Evolutionary conservation across 2,888 invertebrate genomes (phyloP), one percentile per base, ranked within the genome.

Genomic region (Harpalus rubripes): DNA sequence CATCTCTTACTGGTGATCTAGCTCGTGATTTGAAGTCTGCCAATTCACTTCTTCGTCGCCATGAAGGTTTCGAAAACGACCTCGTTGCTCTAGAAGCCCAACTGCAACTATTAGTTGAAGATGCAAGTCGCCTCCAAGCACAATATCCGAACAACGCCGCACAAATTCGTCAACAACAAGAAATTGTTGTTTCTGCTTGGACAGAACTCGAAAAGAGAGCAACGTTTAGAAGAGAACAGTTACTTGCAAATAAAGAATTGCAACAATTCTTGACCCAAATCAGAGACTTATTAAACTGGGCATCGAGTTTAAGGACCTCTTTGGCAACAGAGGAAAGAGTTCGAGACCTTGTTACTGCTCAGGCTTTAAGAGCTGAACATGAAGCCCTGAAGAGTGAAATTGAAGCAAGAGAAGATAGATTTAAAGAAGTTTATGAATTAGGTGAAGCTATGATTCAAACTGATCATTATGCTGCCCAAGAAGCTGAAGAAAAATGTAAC

Each of bases 21-120:
- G 96, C 96, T 7, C 93, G 96, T 74, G 98, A 98, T 92, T 93
- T 97, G 81, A 96, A 98, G 88, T 96, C 97, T 0, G 98, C 98
- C 5, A 92, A 97, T 86, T 95, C 96, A 0, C 92, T 98, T 86
- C 93, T 96, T 59, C 93, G 98, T 81, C 95, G 96, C 87, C 99
- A 99, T 89, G 98, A 98, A 91, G 96, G 96, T 0, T 96, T 97
- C 87, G 98, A 98, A 91, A 98, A 98, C 90, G 99, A 99, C 90
- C 92, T 99, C 85, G 95, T 96, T 0, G 97, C 98, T 0, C 92
- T 99, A 16, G 98, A 99, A 89, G 98, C 97, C 0, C 98, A 98
- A 90, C 92, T 98, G 52, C 96, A 96, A 93, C 94, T 98, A 0
- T 92, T 99, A 2, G 96, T 98, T 76, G 98, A 99, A 89, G 99